phyloP scores from a whole-genome alignment of 2,797 vertebrate species.

The Muraenolepis orangiensis region DNA sequence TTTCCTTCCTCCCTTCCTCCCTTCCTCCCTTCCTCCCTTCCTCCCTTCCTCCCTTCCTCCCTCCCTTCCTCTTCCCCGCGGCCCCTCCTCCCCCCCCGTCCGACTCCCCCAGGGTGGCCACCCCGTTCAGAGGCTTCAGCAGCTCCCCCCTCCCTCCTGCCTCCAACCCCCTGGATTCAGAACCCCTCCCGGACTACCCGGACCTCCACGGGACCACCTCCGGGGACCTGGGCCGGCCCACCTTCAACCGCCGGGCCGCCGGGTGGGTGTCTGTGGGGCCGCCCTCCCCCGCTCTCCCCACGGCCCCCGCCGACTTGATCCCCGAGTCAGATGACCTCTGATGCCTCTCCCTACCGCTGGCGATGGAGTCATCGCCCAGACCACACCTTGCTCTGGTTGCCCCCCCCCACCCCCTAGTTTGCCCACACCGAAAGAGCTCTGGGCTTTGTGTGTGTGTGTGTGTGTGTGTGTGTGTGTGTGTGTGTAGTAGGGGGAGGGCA shows the following conservation, averaged over 20 bases:
- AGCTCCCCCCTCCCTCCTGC: slow-evolving; percentile 77
- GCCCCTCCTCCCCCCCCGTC: no score
- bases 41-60: background rate
- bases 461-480: background rate
- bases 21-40: background rate
- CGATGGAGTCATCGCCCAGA: slow-evolving; percentile 43
- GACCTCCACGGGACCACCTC: slow-evolving; percentile 69
- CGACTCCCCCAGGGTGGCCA: slow-evolving; percentile 82
- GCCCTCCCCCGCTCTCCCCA: slow-evolving; percentile 66
- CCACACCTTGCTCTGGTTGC: slow-evolving; percentile 23
- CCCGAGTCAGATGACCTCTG: slow-evolving; percentile 96
- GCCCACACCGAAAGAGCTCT: background rate
- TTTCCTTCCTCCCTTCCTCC: no score
- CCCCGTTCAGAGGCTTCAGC: slow-evolving; percentile 90
- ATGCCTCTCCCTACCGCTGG: slow-evolving; percentile 34
- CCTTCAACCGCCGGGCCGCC: slow-evolving; percentile 91
- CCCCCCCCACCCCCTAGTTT: no score
- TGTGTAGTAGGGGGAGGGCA: background rate
- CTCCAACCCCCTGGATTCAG: slow-evolving; percentile 76
- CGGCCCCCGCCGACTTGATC: slow-evolving; percentile 64
- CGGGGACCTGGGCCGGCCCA: slow-evolving; percentile 76
- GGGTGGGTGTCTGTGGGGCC: slow-evolving; percentile 81
- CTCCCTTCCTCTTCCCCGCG: background rate
- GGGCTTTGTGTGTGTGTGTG: background rate
- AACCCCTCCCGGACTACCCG: slow-evolving; percentile 71